phyloP scores from a whole-genome alignment of 2,113 vertebrate genomes.

The Neolamprologus ventralis region DNA sequence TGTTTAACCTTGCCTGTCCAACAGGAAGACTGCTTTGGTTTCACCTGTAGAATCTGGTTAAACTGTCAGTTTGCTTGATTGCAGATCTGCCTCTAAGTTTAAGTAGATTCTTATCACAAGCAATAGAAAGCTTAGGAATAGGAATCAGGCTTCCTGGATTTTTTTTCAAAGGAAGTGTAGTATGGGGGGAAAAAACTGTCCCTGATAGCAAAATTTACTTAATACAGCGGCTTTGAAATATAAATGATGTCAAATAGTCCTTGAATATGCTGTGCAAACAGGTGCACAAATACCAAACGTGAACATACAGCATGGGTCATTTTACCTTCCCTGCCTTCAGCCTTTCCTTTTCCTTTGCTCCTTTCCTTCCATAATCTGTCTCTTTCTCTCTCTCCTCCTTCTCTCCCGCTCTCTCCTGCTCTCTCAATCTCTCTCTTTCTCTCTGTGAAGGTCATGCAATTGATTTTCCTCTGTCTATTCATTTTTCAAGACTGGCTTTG shows the following conservation, averaged over 20 bases:
- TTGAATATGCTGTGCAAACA: constrained; percentile 32
- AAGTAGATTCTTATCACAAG: background rate
- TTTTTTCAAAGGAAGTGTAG: background rate
- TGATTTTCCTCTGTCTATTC: constrained; percentile 82
- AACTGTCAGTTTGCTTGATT: background rate
- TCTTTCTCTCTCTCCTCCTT: constrained; percentile 28
- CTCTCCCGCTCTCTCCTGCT: background rate
- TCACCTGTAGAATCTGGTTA: background rate
- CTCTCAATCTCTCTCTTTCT: constrained; percentile 57
- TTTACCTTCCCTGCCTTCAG: constrained; percentile 54
- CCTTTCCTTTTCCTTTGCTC: constrained; percentile 46
- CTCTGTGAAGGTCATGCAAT: constrained; percentile 81
- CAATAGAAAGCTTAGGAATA: background rate
- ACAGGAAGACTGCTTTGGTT: background rate
- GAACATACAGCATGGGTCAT: constrained; percentile 56
- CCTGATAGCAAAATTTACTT: constrained; percentile 17
- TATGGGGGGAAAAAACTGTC: background rate
- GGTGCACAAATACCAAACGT: constrained; percentile 6
- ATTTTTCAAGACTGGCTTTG: constrained; percentile 82
- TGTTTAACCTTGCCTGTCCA: background rate
- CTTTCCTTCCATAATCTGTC: constrained; percentile 55
- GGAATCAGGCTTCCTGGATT: background rate
- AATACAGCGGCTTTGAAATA: constrained; percentile 28
- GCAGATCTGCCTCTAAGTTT: background rate
- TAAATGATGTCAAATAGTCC: constrained; percentile 44